phyloP scores from a whole-genome alignment of 2,113 vertebrate genomes.

The Thomomys bottae region DNA sequence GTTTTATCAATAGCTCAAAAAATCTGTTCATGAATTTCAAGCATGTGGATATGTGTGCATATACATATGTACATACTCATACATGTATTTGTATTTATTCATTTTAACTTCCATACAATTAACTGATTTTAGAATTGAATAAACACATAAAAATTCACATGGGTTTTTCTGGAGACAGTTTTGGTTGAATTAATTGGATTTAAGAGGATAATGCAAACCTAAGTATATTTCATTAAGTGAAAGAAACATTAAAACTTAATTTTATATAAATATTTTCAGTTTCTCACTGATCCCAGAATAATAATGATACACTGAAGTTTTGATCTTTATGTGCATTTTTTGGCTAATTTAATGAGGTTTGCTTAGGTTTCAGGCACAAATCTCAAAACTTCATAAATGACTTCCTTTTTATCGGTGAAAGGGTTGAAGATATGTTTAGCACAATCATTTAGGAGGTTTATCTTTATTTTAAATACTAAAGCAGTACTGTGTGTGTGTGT shows the following conservation, averaged over 20 bases:
- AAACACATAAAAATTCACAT: constrained; percentile 20
- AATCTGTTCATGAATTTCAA: background rate
- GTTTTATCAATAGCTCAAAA: background rate
- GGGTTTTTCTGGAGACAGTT: constrained; percentile 43
- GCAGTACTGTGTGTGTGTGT: too few species aligned
- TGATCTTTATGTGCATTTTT: constrained; percentile 48
- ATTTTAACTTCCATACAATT: constrained; percentile 58
- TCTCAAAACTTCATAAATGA: constrained; percentile 42
- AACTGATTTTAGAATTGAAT: constrained; percentile 52
- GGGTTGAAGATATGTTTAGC: background rate
- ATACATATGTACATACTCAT: too few species aligned
- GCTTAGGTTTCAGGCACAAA: constrained; percentile 42
- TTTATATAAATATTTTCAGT: background rate
- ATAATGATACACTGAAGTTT: constrained; percentile 37
- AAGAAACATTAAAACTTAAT: constrained; percentile 10
- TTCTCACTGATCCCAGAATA: constrained; percentile 8
- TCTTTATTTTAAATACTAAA: background rate
- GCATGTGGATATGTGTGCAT: too few species aligned
- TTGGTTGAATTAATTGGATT: constrained; percentile 62
- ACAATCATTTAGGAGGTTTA: background rate
- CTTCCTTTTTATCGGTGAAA: constrained; percentile 52
- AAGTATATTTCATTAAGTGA: constrained; percentile 55
- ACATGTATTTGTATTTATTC: background rate
- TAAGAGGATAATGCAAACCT: background rate
- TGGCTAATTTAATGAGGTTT: constrained; percentile 57